Percentiles rank a stretch among this genome's conserved stretches.
Conservation (phyloP, 2,113 vertebrate species). For the Furnarius figulus region DNA sequence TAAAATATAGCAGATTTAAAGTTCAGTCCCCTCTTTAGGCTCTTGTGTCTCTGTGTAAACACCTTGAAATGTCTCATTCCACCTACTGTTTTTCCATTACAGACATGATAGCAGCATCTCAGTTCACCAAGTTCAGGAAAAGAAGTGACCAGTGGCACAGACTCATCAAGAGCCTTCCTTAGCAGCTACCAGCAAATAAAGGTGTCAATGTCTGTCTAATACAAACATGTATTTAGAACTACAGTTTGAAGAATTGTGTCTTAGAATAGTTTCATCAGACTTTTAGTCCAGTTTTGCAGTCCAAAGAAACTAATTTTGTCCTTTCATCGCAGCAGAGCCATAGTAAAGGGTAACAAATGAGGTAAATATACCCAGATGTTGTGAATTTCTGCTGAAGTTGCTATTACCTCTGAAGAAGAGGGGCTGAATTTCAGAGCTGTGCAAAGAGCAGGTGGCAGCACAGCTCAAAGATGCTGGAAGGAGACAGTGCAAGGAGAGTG, state of each 20-base stretch:
- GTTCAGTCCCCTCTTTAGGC: neutral
- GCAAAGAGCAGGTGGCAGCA: neutral
- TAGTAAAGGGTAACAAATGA: neutral
- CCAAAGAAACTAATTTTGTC: neutral
- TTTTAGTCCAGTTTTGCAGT: neutral
- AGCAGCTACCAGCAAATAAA: neutral
- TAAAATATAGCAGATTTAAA: neutral
- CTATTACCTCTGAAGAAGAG: neutral
- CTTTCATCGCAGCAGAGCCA: neutral
- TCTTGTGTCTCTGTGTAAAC: neutral
- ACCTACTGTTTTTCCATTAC: neutral
- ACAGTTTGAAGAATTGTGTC: neutral
- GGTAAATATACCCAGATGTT: neutral
- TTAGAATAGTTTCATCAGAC: neutral
- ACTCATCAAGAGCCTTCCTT: neutral
- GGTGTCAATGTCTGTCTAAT: neutral
- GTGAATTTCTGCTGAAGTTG: neutral
- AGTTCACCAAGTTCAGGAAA: neutral
- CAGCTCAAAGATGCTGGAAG: neutral
- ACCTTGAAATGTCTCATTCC: neutral
- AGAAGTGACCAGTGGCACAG: neutral
- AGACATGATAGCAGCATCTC: neutral
- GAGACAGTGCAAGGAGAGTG: neutral
- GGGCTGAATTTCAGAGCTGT: neutral
- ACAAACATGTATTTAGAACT: neutral